These are phyloP conservation scores for Acropora tenuis DNA, from an alignment of 64 coral and sea anemone species.

Conservation along the genomic window DNA sequence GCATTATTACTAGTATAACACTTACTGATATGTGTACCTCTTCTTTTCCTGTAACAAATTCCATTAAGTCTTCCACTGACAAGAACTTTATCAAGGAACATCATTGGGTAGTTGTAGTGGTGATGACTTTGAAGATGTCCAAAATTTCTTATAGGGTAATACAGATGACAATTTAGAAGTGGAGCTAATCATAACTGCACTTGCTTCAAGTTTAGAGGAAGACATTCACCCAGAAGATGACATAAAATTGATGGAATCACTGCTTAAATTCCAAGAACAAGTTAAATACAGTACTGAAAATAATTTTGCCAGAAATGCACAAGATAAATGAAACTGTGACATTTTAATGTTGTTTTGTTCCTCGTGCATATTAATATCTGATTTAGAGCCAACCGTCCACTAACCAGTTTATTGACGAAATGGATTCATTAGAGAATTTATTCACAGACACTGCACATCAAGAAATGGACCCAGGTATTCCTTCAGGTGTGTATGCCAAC, in stretches of 20 bases:
- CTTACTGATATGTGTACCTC: neutral
- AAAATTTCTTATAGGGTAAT: constrained; percentile 53
- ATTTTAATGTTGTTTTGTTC: neutral
- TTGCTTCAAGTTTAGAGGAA: constrained; percentile 49
- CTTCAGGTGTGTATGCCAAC: constrained; percentile 68
- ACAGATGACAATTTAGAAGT: constrained; percentile 40
- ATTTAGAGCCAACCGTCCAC: constrained; percentile 43
- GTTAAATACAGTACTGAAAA: neutral
- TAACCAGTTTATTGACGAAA: constrained; percentile 56
- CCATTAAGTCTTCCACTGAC: neutral
- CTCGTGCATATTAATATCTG: constrained; percentile 24
- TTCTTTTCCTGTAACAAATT: neutral
- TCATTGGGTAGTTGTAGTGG: constrained; percentile 16
- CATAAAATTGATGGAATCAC: constrained; percentile 21
- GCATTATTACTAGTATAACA: neutral
- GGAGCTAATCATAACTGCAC: constrained; percentile 57
- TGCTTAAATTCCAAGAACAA: constrained; percentile 48
- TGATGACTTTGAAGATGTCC: constrained; percentile 22
- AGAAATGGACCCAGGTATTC: constrained; percentile 68
- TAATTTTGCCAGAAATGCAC: neutral
- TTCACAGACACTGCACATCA: constrained; percentile 57
- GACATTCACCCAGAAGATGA: constrained; percentile 24
- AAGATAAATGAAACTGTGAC: neutral
- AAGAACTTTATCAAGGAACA: neutral
- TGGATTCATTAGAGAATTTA: constrained; percentile 54